A percentile compares a stretch with the other conserved stretches of the same genome.
phyloP scores from a whole-genome alignment of 2,113 vertebrate genomes.

The Lasiurus cinereus region DNA sequence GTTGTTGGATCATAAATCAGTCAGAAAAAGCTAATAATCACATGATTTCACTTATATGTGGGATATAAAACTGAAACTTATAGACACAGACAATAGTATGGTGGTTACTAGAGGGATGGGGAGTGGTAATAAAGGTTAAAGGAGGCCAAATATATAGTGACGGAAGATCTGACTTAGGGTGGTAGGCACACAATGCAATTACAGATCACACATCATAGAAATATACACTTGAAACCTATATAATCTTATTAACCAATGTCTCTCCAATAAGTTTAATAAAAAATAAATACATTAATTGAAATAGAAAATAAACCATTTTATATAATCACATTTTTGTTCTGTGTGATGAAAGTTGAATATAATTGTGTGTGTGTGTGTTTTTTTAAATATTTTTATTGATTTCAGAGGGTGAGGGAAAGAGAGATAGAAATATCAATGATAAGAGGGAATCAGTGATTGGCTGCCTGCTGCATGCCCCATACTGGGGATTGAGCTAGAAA shows the following conservation, averaged over 20 bases:
- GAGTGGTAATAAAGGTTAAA: not conserved
- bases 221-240: not conserved
- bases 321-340: conserved; percentile 97
- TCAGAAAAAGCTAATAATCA: not conserved
- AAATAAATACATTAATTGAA: conserved; percentile 55
- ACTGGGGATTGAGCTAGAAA: too few species aligned
- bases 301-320: conserved; percentile 85
- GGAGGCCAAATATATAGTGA: not conserved
- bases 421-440: too few species aligned
- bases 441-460: too few species aligned
- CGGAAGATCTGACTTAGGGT: not conserved
- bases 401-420: too few species aligned
- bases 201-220: not conserved
- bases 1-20: not conserved
- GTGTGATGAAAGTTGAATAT: conserved; percentile 95
- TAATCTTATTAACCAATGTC: not conserved
- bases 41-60: too few species aligned
- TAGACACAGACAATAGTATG: too few species aligned
- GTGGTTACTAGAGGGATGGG: not conserved
- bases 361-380: too few species aligned
- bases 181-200: not conserved
- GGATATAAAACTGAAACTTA: too few species aligned
- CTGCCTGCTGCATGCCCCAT: too few species aligned
- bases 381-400: too few species aligned
- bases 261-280: not conserved